Percentiles rank a stretch among this genome's conserved stretches.
phyloP scores from a whole-genome alignment of 2,888 invertebrate genomes.

The Carpatolechia fugitivella region DNA sequence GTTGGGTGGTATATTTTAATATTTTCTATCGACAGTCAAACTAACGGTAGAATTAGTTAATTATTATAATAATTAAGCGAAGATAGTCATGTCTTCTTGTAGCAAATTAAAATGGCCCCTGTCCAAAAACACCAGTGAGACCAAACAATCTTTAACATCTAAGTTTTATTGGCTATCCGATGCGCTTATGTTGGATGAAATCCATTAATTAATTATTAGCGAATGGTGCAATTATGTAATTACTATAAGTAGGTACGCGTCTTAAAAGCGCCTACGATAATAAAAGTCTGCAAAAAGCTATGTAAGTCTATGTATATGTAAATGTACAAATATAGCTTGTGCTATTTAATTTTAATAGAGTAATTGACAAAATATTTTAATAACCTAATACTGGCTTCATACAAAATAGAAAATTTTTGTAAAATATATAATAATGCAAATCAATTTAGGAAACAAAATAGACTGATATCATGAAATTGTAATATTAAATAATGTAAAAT shows the following conservation, averaged over 20 bases:
- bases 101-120: constrained; percentile 13
- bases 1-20: constrained; percentile 29
- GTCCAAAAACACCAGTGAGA: constrained; percentile 7
- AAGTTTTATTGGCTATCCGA: constrained; percentile 11
- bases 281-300: constrained; percentile 29
- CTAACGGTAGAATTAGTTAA: constrained; percentile 43
- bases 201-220: constrained; percentile 22
- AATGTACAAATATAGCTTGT: constrained; percentile 1
- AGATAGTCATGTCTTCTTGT: background rate
- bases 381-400: no score
- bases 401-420: no score
- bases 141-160: constrained; percentile 8
- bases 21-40: constrained; percentile 52
- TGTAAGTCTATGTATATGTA: constrained; percentile 33
- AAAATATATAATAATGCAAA: no score
- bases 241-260: constrained; percentile 15
- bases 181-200: constrained; percentile 31
- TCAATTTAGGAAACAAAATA: background rate
- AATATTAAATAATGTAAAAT: no score
- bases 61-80: background rate
- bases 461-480: no score
- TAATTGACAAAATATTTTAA: background rate
- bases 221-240: constrained; percentile 3
- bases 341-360: background rate
- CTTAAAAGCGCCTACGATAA: constrained; percentile 4